phyloP scores from a whole-genome alignment of 2,888 invertebrate genomes.

The Drosophila mulleri region DNA sequence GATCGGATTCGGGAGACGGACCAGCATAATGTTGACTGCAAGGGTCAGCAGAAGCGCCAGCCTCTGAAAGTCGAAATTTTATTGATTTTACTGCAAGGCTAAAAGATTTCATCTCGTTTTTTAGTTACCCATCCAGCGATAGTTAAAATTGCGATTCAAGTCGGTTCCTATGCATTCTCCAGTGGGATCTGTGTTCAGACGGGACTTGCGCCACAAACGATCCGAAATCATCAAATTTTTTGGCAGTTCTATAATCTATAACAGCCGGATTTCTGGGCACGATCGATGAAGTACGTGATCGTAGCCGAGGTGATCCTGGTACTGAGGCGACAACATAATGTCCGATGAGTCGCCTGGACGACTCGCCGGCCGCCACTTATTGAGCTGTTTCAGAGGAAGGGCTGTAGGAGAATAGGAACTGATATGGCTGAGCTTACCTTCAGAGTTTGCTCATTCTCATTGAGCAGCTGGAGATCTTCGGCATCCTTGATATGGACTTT shows the following conservation, averaged over 20 bases:
- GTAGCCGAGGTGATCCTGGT: conserved; percentile 89
- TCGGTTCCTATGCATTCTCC: conserved; percentile 83
- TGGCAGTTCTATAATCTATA: conserved; percentile 27
- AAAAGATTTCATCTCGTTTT: neutral
- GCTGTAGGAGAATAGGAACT: neutral
- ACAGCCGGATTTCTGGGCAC: conserved; percentile 87
- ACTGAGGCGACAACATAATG: conserved; percentile 87
- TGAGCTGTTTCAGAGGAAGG: conserved; percentile 55
- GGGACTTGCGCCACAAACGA: conserved; percentile 89
- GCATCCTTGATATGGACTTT: conserved; percentile 61
- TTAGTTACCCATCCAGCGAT: conserved; percentile 80
- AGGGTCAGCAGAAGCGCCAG: conserved; percentile 86
- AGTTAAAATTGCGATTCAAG: conserved; percentile 84
- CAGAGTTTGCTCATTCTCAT: conserved; percentile 36
- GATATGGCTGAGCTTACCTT: conserved; percentile 48
- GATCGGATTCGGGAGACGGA: conserved; percentile 87
- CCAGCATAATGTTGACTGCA: conserved; percentile 86
- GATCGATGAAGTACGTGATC: conserved; percentile 90
- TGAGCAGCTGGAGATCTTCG: conserved; percentile 56
- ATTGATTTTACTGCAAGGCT: neutral
- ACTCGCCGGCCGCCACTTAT: conserved; percentile 76
- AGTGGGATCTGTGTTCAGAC: conserved; percentile 84
- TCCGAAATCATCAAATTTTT: conserved; percentile 82
- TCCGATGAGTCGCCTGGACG: conserved; percentile 85
- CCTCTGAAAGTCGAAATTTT: conserved; percentile 53